Evolutionary conservation across 1,140 invertebrate species (phyloP).

Genomic region (Drosophila trapezifrons): DNA sequence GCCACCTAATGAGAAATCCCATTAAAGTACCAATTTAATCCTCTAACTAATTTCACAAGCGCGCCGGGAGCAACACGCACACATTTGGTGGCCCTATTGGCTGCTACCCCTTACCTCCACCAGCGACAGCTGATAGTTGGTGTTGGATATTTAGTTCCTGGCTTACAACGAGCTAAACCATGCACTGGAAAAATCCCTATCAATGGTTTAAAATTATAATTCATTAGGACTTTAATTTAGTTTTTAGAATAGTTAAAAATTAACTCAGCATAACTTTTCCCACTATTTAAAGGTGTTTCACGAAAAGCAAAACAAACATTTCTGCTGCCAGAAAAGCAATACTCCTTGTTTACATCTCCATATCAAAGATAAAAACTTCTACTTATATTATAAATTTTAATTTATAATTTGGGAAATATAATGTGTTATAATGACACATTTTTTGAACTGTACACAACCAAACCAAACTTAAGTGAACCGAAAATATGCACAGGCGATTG

Average conservation of each 20-base stretch:
- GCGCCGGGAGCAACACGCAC: slow-evolving; percentile 40
- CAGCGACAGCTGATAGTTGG: slow-evolving; percentile 29
- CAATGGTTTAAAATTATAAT: not conserved
- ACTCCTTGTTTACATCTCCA: no score
- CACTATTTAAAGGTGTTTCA: no score
- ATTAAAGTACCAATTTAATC: slow-evolving; percentile 72
- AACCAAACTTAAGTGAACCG: slow-evolving; percentile 18
- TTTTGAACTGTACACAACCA: not conserved
- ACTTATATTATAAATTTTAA: not conserved
- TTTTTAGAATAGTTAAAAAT: no score
- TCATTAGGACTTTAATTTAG: no score
- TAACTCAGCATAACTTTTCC: no score
- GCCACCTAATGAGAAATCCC: slow-evolving; percentile 65
- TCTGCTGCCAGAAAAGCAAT: no score
- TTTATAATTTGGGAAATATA: not conserved
- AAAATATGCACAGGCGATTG: slow-evolving; percentile 67
- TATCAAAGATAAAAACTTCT: no score
- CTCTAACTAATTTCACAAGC: slow-evolving; percentile 66
- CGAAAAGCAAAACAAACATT: not conserved
- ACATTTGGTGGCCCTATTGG: slow-evolving; percentile 1
- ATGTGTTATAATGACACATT: not conserved
- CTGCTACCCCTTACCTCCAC: not conserved
- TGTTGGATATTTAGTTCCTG: slow-evolving; percentile 44
- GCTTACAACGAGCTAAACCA: slow-evolving; percentile 13
- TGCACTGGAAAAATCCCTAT: not conserved